Base-by-base conservation (phyloP, 2,113 vertebrate genomes). In the Actinemys pallida region DNA sequence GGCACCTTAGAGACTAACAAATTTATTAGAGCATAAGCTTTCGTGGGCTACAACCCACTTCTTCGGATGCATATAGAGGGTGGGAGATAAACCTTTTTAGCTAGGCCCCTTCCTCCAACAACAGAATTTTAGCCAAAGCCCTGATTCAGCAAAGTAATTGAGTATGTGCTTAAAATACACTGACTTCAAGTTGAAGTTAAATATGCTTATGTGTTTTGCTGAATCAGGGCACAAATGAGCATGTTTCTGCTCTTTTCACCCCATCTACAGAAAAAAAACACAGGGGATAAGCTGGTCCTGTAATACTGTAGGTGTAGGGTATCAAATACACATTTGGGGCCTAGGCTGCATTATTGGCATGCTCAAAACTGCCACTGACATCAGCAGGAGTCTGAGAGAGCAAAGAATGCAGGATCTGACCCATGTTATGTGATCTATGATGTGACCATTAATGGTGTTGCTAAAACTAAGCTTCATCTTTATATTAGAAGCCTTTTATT, bases 401-500 rank as follows among this genome's bases (percentile, higher is more conserved):
- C 93, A 96, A 57, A 54, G 76, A 91, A 95, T 79, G 86, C 93
- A 88, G 27, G 45, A 88, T 59, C 94, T 87, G 82, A 84, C 79
- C 82, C 84, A 78, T 78, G 25, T 52, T 96, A 92, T 80, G 93
- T 97, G 95, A 96, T 96, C 91, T 65, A 6, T 49, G 29, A 39
- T 35, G 49, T 52, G 25, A 53, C 47, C 65, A 94, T 19, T 3
- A 92, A 92, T 83, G 94, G 92, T 93, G 95, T 91, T 96, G 96
- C 89, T 72, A 91, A 87, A 95, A 87, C 89, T 80, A 57, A 1
- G 1, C 90, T 97, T 93, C 78, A 85, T 90, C 93, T 81, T 57
- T 79, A 42, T 17, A 93, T 91, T 94, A 93, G 94, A 96, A 92
- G 89, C 11, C 24, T 93, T 96, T 95, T 97, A 82, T 93, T 93